Base-by-base conservation (phyloP, 2,113 vertebrate species). In the Ochotona curzoniae region DNA sequence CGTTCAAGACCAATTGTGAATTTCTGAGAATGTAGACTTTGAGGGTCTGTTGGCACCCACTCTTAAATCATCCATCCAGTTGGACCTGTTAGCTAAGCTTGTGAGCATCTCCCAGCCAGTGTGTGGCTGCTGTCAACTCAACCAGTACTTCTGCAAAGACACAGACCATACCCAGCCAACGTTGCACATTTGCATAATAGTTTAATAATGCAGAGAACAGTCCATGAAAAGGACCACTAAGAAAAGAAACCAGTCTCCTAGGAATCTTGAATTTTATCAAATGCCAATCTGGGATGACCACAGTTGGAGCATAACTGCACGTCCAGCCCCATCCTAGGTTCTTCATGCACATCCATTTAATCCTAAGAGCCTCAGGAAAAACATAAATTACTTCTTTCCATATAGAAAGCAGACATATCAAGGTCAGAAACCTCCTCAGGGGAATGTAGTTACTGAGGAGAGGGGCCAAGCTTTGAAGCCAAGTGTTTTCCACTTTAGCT, bases 321-420 rank as follows among this genome's bases (percentile, higher is more conserved):
- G 32, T 44, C 30, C 18, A 84, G 60, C 28, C 23, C 63, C 35
- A 49, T 25, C n/a, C 64, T 57, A 47, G 66, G 70, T 12, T 73
- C 61, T 88, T 88, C 23, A 35, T 5, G 64, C 51, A 75, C 54
- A 75, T 54, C 81, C 47, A 80, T 64, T 87, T 83, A 84, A 83
- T 51, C 13, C 15, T 51, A 51, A 89, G 51, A 92, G 20, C 21
- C 11, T 78, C 28, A 67, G 38, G 66, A 90, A 30, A 13, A 69
- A 60, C 23, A 61, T 84, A 60, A 21, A 32, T 30, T 25, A 25
- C 61, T 32, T 70, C 61, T 93, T 86, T 88, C 28, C n/a, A 74
- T 70, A 82, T 60, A 28, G 82, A 51, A 80, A 79, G 79, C 6
- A 81, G 35, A 83, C 63, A 17, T 63, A 23, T 35, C n/a, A 83